Conservation (phyloP, 2,113 vertebrate species). For the Hypomesus transpacificus region DNA sequence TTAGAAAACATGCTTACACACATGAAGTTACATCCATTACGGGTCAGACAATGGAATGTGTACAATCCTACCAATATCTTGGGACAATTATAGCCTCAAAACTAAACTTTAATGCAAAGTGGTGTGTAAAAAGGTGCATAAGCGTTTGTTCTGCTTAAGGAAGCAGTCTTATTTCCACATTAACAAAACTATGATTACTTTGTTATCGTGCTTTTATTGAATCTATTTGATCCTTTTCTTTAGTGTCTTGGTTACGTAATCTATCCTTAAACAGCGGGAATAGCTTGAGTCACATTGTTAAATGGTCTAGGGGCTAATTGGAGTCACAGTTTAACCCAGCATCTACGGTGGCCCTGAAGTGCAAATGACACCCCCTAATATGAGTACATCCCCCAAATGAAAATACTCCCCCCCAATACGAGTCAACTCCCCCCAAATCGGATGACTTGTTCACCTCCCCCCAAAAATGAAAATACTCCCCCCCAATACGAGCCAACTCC, state of each 20-base stretch:
- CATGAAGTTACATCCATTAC: not conserved
- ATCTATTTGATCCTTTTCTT: constrained; percentile 7
- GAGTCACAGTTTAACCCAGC: too few species aligned
- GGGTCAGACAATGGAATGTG: constrained; percentile 10
- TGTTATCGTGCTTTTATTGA: not conserved
- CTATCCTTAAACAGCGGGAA: constrained; percentile 3
- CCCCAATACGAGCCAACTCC: too few species aligned
- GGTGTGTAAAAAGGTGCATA: not conserved
- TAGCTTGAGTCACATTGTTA: not conserved
- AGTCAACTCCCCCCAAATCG: too few species aligned
- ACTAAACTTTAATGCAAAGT: not conserved
- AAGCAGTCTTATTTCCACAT: not conserved
- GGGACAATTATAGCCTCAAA: too few species aligned
- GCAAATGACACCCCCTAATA: too few species aligned
- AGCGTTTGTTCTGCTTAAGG: not conserved
- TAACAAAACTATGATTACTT: not conserved
- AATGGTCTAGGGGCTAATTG: not conserved
- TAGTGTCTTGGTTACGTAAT: constrained; percentile 3
- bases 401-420: too few species aligned
- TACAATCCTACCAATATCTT: not conserved
- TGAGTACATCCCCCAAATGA: too few species aligned
- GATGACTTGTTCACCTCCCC: too few species aligned
- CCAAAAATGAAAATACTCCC: too few species aligned
- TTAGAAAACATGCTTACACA: not conserved
- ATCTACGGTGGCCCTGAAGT: too few species aligned